A percentile compares a stretch with the other conserved stretches of the same genome.
Evolutionary conservation across 2,797 vertebrate genomes (phyloP).

Genomic region (Pseudochirops corinnae): DNA sequence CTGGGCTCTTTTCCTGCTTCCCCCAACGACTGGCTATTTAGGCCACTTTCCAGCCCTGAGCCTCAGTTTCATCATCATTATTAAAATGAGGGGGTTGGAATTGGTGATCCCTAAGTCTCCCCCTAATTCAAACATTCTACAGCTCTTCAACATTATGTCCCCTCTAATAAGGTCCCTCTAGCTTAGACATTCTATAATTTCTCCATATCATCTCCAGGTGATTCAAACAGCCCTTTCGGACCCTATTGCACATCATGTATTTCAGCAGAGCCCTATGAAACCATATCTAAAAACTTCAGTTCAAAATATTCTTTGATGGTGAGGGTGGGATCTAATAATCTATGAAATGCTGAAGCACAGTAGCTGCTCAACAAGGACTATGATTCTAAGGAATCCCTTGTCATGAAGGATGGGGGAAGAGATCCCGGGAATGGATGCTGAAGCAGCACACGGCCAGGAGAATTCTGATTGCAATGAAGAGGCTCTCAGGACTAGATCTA

Average conservation of each 20-base stretch:
- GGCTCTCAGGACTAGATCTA: background rate
- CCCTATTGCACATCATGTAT: background rate
- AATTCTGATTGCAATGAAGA: background rate
- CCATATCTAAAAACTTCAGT: background rate
- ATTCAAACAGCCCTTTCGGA: background rate
- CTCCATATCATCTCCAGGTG: background rate
- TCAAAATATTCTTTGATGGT: background rate
- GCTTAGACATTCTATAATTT: background rate
- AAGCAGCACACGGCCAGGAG: background rate
- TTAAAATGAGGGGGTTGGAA: background rate
- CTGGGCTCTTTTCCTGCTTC: background rate
- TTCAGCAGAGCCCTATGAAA: background rate
- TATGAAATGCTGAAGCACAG: background rate
- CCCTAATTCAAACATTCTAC: background rate
- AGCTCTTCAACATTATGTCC: background rate
- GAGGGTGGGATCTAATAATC: background rate
- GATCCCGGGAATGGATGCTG: background rate
- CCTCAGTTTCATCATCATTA: background rate
- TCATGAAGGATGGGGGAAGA: background rate
- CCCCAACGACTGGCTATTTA: background rate
- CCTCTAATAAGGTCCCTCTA: background rate
- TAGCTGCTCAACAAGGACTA: background rate
- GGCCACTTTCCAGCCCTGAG: background rate
- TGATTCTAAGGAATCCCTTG: background rate
- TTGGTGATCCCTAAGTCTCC: background rate